Evolutionary conservation across 2,888 invertebrate species (phyloP).

Genomic region (Pammene fasciana): DNA sequence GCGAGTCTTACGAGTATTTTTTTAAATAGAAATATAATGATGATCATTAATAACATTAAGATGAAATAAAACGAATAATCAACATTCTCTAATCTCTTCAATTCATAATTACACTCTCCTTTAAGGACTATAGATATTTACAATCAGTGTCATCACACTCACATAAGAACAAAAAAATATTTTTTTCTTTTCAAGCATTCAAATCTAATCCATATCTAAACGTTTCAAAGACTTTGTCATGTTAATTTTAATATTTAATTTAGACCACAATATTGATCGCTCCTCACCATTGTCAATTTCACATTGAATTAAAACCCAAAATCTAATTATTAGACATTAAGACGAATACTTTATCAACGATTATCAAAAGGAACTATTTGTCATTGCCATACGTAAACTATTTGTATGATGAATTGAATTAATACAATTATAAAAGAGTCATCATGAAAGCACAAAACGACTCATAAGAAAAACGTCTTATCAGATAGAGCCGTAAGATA

Average conservation of each 20-base stretch:
- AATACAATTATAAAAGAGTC: constrained; percentile 61
- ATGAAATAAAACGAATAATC: not conserved
- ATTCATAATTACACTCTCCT: not conserved
- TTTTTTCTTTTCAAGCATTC: not conserved
- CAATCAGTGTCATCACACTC: not conserved
- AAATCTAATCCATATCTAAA: not conserved
- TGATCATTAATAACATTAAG: too few species aligned
- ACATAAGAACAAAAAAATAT: not conserved
- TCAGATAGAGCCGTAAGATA: not conserved
- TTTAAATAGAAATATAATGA: too few species aligned
- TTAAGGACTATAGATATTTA: not conserved
- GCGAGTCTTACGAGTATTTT: too few species aligned
- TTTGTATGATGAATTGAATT: constrained; percentile 62
- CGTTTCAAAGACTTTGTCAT: not conserved
- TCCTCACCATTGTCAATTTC: constrained; percentile 29
- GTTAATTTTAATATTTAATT: not conserved
- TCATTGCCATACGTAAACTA: constrained; percentile 51
- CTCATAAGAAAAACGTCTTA: constrained; percentile 4
- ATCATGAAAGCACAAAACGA: constrained; percentile 5
- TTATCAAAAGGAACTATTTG: constrained; percentile 56
- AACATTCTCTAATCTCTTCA: not conserved
- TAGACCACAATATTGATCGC: constrained; percentile 28
- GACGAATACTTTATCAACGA: constrained; percentile 55
- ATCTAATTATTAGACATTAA: constrained; percentile 47
- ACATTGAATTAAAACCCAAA: constrained; percentile 24